Base-by-base conservation (phyloP, 23 tunicate genomes). In the Ciona savignyi region DNA sequence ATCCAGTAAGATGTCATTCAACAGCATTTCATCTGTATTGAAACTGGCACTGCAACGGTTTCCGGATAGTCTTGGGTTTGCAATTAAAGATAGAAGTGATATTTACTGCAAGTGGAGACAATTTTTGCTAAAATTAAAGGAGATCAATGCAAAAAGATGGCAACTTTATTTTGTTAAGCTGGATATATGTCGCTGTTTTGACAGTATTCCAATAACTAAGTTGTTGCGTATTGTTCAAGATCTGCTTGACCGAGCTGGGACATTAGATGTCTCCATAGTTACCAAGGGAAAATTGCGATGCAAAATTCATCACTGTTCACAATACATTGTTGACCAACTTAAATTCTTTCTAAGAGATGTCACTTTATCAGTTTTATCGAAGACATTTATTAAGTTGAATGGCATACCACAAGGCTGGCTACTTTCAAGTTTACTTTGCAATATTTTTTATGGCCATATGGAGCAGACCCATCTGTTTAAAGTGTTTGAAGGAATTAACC, bases 131-230 rank as follows among this genome's bases (percentile, higher is more conserved):
- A 20, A 49, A 49, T 15, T 20, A 20, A 11, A 11, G 61, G 19
- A 15, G 20, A 49, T 20, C 20, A 49, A 49, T 49, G 61, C 61
- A 49, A 49, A 49, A 49, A 15, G 20, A 49, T 20, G 20, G 20
- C 4, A 22, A 25, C 26, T n/a, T n/a, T 63, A 9, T 9, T 25
- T 25, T 29, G 6, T 48, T 35, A 22, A 81, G 85, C 56, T 81
- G 34, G 85, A 81, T 66, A 51, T 73, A 31, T 23, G 66, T 27
- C 73, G 51, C 0, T 81, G 85, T 72, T 81, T 73, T 73, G 85
- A 81, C 34, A 65, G 78, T 4, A 81, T 81, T 24, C 85, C 85
- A 32, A 73, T 73, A 0, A 73, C 48, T 28, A 29, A 60, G 23
- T 28, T 72, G 42, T 1, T 81, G 49, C 63, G 65, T 29, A 73